A percentile compares a stretch with the other conserved stretches of the same genome.
phyloP scores from a whole-genome alignment of 2,888 invertebrate genomes.

The Dryocosmus kuriphilus region DNA sequence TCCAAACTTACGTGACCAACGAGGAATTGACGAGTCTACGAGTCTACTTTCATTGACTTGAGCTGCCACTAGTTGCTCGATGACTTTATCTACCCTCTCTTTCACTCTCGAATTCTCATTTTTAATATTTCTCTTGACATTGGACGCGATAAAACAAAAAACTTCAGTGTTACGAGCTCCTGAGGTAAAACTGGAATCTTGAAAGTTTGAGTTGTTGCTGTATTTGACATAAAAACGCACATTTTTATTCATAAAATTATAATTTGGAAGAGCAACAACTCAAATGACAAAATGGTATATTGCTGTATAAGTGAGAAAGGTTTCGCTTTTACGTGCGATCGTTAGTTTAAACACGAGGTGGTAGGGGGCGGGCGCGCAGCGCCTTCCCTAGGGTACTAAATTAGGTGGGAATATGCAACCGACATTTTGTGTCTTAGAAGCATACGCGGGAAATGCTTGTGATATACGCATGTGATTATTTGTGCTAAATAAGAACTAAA shows the following conservation, averaged over 20 bases:
- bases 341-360: too few relatives aligned
- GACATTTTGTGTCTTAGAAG: too few relatives aligned
- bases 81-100: conserved; percentile 34
- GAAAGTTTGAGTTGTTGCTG: not conserved
- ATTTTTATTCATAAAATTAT: not conserved
- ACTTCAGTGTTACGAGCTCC: not conserved
- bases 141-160: not conserved
- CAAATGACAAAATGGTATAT: not conserved
- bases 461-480: too few relatives aligned
- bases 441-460: too few relatives aligned
- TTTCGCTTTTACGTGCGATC: too few relatives aligned
- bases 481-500: too few relatives aligned
- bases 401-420: too few relatives aligned
- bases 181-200: conserved; percentile 2
- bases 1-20: conserved; percentile 63
- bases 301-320: too few relatives aligned
- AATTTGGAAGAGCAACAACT: not conserved
- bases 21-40: conserved; percentile 68
- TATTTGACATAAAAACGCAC: not conserved
- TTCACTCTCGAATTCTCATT: conserved; percentile 23
- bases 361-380: too few relatives aligned
- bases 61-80: conserved; percentile 49
- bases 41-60: conserved; percentile 57
- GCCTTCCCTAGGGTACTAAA: too few relatives aligned
- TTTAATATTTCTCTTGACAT: not conserved